Base-by-base conservation (phyloP, 2,888 invertebrate genomes). In the Cryptocheilus praepositus region DNA sequence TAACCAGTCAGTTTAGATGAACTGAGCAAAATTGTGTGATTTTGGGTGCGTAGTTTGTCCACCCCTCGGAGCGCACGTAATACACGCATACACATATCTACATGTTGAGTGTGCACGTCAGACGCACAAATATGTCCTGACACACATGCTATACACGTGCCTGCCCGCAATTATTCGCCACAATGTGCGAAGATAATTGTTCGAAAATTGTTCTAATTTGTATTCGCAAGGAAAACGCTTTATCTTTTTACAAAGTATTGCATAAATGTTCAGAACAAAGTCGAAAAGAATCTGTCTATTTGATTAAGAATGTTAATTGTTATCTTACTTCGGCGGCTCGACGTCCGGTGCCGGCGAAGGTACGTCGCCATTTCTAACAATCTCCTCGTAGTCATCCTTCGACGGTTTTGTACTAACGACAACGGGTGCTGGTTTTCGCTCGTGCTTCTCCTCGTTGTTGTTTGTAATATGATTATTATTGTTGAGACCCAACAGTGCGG, bases 331-430 rank as follows among this genome's bases (percentile, higher is more conserved):
- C 45, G 74, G 67, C 46, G 76, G 73, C 52, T 64, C 64, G 65
- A 77, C 64, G 5, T 77, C 70, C 15, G 69, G 71, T 5, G 74
- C 28, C 0, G 81, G 77, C 13, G 77, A 78, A 0, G 71, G 65
- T 19, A 81, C 73, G 63, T 83, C 81, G 36, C 85, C 85, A 68
- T 85, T 86, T 46, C 82, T 81, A 7, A 83, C 82, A 51, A 81
- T 71, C 18, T 82, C 74, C 73, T 86, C 87, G 68, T 85, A 86
- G 71, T 87, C 79, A 22, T 87, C 86, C 57, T 87, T 87, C 53
- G 83, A 81, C 7, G 71, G 70, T 66, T 77, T 77, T 19, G 73
- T 74, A 44, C 70, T 74, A 57, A 80, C 70, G 21, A 77, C 77
- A 63, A 80, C 81, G 45, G 72, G 55, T 43, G 70, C 67, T 8